phyloP scores from a whole-genome alignment of 37 sponge, comb jelly and placozoan genomes.

The Mnemiopsis leidyi region DNA sequence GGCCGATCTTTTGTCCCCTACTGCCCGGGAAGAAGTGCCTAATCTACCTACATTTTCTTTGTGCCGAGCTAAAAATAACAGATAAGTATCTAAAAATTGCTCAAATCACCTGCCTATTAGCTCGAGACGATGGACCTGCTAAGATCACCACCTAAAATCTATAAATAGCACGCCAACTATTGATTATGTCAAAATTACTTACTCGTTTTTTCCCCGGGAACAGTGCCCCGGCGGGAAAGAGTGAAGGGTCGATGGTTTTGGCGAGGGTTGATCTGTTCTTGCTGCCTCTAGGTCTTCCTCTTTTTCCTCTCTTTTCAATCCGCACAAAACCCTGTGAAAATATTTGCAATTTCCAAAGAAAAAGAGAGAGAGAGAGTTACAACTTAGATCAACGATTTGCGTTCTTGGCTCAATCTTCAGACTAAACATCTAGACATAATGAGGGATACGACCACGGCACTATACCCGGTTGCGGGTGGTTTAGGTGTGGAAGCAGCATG shows the following conservation, averaged over 20 bases:
- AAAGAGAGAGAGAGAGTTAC: not conserved
- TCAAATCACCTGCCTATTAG: not conserved
- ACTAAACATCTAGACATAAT: not conserved
- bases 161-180: too few species aligned
- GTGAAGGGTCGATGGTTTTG: not conserved
- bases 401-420: not conserved
- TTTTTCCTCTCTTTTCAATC: constrained; percentile 16
- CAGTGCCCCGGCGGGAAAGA: constrained; percentile 8
- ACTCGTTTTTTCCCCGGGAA: constrained; percentile 35
- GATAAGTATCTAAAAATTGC: not conserved
- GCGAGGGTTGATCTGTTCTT: constrained; percentile 46
- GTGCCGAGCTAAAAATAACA: not conserved
- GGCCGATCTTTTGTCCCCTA: not conserved
- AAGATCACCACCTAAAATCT: not conserved
- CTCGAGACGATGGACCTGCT: too few species aligned
- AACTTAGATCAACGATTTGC: not conserved
- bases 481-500: not conserved
- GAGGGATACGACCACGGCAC: too few species aligned
- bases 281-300: constrained; percentile 22
- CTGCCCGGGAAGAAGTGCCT: not conserved
- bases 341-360: not conserved
- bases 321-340: not conserved
- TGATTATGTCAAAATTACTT: not conserved
- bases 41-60: not conserved
- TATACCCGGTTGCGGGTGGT: too few species aligned